phyloP scores from a whole-genome alignment of 2,797 vertebrate genomes.

The Myotis findleyi region DNA sequence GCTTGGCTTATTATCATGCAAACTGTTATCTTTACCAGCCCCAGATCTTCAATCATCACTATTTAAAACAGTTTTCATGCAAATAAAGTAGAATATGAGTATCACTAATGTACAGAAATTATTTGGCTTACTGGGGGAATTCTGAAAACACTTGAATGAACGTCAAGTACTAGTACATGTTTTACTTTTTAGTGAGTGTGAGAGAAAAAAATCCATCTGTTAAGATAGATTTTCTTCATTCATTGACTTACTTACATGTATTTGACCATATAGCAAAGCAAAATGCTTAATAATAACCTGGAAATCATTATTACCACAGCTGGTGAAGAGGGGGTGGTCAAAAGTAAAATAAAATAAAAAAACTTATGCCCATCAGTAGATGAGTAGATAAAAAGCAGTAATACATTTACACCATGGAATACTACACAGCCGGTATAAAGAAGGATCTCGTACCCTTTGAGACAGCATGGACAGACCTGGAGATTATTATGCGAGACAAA shows the following conservation, averaged over 20 bases:
- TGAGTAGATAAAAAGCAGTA: too few species aligned
- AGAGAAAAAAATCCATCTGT: not conserved
- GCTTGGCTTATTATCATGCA: not conserved
- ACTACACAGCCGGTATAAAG: too few species aligned
- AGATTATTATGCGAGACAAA: too few species aligned
- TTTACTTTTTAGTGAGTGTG: not conserved
- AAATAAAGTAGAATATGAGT: not conserved
- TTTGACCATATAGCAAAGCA: not conserved
- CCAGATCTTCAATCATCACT: not conserved
- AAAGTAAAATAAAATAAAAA: not conserved
- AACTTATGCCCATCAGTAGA: too few species aligned
- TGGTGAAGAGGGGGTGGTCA: not conserved
- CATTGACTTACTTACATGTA: not conserved
- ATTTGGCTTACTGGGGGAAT: not conserved
- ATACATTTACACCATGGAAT: too few species aligned
- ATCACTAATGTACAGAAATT: not conserved
- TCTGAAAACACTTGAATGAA: constrained; percentile 44
- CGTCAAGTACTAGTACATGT: not conserved
- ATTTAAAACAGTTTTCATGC: constrained; percentile 23
- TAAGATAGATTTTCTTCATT: not conserved
- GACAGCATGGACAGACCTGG: too few species aligned
- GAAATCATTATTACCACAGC: not conserved
- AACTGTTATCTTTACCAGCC: not conserved
- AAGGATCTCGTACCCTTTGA: too few species aligned
- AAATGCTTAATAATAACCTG: not conserved